Evolutionary conservation across 2,113 vertebrate species (phyloP).

Genomic region (Sus scrofa): DNA sequence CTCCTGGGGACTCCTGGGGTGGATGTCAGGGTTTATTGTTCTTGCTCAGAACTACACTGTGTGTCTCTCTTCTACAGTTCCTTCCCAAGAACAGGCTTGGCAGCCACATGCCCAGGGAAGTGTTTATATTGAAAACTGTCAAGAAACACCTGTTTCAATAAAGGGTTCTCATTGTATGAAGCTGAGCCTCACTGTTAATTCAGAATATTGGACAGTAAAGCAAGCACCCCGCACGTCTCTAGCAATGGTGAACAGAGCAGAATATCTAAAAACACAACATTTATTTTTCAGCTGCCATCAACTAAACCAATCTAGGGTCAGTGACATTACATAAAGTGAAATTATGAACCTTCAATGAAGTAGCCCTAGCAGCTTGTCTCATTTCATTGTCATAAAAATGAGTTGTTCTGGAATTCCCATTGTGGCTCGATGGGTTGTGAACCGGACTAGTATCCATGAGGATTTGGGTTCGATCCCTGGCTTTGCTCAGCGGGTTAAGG

Average conservation of each 20-base stretch:
- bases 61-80: neutral
- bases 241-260: neutral
- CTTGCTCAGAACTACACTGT: neutral
- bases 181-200: neutral
- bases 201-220: neutral
- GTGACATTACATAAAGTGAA: neutral
- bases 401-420: too few species aligned
- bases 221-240: neutral
- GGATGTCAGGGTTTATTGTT: neutral
- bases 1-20: neutral
- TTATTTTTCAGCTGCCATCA: neutral
- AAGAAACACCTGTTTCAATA: neutral
- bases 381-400: neutral
- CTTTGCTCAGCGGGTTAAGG: too few species aligned
- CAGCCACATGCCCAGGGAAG: too few species aligned
- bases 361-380: neutral
- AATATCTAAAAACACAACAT: neutral
- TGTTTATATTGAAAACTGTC: neutral
- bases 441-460: too few species aligned
- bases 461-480: too few species aligned
- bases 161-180: neutral
- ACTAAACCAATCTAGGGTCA: neutral
- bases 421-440: too few species aligned
- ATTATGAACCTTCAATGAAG: neutral
- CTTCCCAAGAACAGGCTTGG: neutral